Conservation (phyloP, 2,113 vertebrate species). For the Odontophorus gujanensis region DNA sequence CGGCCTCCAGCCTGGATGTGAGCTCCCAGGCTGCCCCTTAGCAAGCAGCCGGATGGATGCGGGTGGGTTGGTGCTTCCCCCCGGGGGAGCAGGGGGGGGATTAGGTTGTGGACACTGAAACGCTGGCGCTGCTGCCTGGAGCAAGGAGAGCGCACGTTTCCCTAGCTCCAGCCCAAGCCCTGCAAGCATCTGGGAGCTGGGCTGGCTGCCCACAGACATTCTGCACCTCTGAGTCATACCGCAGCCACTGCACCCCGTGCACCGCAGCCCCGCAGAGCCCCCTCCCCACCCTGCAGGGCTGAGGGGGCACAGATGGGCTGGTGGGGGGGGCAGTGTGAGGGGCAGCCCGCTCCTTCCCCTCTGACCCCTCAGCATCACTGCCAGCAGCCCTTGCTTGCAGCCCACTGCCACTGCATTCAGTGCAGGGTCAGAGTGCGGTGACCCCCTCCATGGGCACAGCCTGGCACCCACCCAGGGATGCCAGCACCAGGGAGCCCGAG, state of each 20-base stretch:
- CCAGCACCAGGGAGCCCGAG: background rate
- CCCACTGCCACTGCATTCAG: background rate
- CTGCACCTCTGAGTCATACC: slow-evolving; percentile 61
- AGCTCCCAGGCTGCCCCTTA: background rate
- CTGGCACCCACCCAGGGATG: rapidly evolving
- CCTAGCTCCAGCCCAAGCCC: background rate
- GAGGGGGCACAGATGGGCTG: rapidly evolving
- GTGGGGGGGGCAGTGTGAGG: background rate
- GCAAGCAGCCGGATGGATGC: rapidly evolving
- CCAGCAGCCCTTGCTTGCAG: background rate
- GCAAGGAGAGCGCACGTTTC: background rate
- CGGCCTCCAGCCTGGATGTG: background rate
- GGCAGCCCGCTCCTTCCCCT: background rate
- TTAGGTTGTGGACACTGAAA: rapidly evolving
- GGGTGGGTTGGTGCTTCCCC: background rate
- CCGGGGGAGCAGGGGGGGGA: background rate
- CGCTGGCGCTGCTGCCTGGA: background rate
- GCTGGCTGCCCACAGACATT: slow-evolving; percentile 70
- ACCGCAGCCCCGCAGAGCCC: background rate
- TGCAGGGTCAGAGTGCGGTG: background rate
- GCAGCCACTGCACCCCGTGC: background rate
- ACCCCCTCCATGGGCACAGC: too few relatives aligned
- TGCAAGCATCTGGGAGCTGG: slow-evolving; percentile 61
- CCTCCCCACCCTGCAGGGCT: background rate
- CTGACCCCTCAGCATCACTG: rapidly evolving